phyloP scores from a whole-genome alignment of 2,888 invertebrate genomes.

The Galerucella nymphaeae region DNA sequence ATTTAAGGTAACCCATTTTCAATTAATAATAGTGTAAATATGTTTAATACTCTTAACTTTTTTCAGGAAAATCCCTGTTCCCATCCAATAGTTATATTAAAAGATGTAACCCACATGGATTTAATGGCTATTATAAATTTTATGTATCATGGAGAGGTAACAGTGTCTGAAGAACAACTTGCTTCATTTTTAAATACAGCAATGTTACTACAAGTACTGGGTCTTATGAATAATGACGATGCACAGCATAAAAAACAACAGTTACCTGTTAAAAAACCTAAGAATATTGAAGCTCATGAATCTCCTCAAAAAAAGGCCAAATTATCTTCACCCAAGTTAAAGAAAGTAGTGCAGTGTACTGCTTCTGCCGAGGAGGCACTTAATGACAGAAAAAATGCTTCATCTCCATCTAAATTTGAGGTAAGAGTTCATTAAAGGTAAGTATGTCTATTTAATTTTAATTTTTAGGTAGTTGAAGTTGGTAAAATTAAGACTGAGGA shows the following conservation, averaged over 20 bases:
- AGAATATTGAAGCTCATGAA: constrained; percentile 46
- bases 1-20: constrained; percentile 70
- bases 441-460: neutral
- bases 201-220: constrained; percentile 75
- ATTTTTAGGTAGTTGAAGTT: constrained; percentile 51
- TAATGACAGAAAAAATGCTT: constrained; percentile 32
- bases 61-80: constrained; percentile 78
- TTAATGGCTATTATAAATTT: constrained; percentile 75
- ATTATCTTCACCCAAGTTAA: constrained; percentile 49
- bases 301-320: constrained; percentile 51
- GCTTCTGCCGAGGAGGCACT: constrained; percentile 22
- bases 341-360: constrained; percentile 31
- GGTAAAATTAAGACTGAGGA: constrained; percentile 54
- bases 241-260: constrained; percentile 43
- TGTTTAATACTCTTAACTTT: constrained; percentile 15
- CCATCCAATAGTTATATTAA: constrained; percentile 78
- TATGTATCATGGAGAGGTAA: constrained; percentile 80
- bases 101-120: constrained; percentile 76
- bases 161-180: constrained; percentile 75
- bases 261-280: constrained; percentile 46
- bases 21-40: constrained; percentile 7
- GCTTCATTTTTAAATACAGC: constrained; percentile 76
- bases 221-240: constrained; percentile 62
- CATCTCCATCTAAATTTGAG: constrained; percentile 45
- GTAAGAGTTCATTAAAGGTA: neutral